Percentiles rank a stretch among this genome's conserved stretches.
phyloP scores from a whole-genome alignment of 2,113 vertebrate genomes.

The Ondatra zibethicus region DNA sequence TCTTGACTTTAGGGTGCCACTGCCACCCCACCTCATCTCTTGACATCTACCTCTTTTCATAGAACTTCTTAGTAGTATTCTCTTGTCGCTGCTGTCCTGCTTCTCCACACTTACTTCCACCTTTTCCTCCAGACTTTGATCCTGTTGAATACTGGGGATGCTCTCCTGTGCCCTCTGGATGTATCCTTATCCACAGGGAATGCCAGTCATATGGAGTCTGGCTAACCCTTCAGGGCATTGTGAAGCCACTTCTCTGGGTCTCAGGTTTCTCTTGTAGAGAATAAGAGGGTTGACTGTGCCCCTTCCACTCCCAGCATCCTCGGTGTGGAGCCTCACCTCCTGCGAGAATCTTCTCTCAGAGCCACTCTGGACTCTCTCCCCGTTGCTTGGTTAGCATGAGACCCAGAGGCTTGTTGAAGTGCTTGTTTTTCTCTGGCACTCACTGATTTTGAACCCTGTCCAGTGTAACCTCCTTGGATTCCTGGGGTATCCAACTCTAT shows the following conservation, averaged over 20 bases:
- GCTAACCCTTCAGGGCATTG: neutral
- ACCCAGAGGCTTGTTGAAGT: neutral
- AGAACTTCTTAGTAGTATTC: neutral
- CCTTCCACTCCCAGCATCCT: neutral
- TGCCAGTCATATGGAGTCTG: neutral
- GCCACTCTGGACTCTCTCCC: neutral
- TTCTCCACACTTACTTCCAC: neutral
- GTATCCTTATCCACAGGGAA: neutral
- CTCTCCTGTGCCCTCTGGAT: neutral
- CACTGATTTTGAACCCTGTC: neutral
- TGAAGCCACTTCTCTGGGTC: neutral
- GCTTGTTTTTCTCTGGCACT: neutral
- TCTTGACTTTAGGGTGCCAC: neutral
- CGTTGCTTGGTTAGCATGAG: neutral
- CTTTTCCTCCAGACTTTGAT: neutral
- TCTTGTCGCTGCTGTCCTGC: neutral
- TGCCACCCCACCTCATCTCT: neutral
- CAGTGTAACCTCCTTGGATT: neutral
- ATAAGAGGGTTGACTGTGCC: neutral
- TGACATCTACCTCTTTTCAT: neutral
- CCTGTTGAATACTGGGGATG: neutral
- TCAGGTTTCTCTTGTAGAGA: neutral
- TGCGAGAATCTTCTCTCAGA: neutral
- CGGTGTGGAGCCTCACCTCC: neutral
- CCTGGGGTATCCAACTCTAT: neutral